Base-by-base conservation (phyloP, 1,140 invertebrate species). In the Apis laboriosa region DNA sequence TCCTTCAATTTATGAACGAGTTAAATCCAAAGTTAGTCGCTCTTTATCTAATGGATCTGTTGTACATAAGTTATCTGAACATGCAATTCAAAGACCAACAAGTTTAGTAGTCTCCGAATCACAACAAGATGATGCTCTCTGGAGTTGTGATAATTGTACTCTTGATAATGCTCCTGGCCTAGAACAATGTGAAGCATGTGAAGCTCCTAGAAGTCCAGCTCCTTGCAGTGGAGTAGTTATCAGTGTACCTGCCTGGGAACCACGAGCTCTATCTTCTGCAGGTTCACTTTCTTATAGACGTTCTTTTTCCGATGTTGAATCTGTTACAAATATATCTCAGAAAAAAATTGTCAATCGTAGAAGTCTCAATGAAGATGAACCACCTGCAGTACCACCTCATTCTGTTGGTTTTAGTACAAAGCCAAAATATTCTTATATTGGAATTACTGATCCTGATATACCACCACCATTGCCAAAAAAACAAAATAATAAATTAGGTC, bases 141-240 rank as follows among this genome's bases (percentile, higher is more conserved):
- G 96, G 96, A 94, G 94, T 71, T 96, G 96, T 86, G 94, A 94
- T 75, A 93, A 95, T 81, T 96, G 96, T 84, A 96, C 95, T 8
- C 92, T 96, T 24, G 94, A 95, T 67, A 96, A 96, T 90, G 83
- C 91, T 53, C 90, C 92, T 19, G 91, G 93, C 66, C 89, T 93
- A 70, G 94, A 94, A 55, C 93, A 95, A 43, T 96, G 96, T 90
- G 96, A 96, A 77, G 95, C 96, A 1, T 96, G 96, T 86, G 96
- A 96, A 86, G 94, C 95, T 0, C 96, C 96, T 19, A 93, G 94
- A 73, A 94, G 94, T 84, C 93, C 94, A 13, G 94, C 91, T 13
- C 93, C 94, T 1, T 93, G 94, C 51, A 94, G 94, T 72, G 94
- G 94, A 21, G 94, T 95, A n/a, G 94, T 95, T 21, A 95, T 95